phyloP scores from a whole-genome alignment of 1,140 invertebrate species.

The Ctenoplectra terminalis region DNA sequence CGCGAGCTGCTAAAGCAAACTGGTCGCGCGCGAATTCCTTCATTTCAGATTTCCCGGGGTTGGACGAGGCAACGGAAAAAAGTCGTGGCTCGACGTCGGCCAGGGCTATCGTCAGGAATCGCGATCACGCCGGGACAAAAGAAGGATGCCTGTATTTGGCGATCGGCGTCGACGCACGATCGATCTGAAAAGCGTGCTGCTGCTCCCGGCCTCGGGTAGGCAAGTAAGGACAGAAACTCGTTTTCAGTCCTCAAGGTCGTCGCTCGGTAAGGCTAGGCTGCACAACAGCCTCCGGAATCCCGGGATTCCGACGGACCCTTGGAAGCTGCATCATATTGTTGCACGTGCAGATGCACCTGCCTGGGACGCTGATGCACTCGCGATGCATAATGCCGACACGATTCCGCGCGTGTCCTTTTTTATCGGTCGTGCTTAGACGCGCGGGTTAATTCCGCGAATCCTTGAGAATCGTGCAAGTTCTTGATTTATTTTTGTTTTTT shows the following conservation, averaged over 20 bases:
- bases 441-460: conserved; percentile 33
- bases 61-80: neutral
- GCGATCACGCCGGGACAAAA: conserved; percentile 42
- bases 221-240: conserved; percentile 66
- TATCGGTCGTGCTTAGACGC: neutral
- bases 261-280: conserved; percentile 48
- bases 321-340: conserved; percentile 58
- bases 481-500: no score
- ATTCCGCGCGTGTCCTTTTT: neutral
- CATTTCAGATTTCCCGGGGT: conserved; percentile 31
- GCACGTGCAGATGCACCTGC: conserved; percentile 63
- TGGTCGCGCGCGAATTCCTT: conserved; percentile 21
- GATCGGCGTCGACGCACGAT: conserved; percentile 63
- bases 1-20: neutral
- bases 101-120: conserved; percentile 19
- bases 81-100: neutral
- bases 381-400: conserved; percentile 26
- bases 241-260: conserved; percentile 68
- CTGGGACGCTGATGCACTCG: conserved; percentile 42
- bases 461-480: no score
- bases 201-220: conserved; percentile 30
- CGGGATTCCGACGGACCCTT: conserved; percentile 61
- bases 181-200: conserved; percentile 67
- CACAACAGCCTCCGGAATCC: conserved; percentile 61
- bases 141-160: conserved; percentile 64